Base-by-base conservation (phyloP, 1,140 invertebrate genomes). In the Melanaphis sacchari region DNA sequence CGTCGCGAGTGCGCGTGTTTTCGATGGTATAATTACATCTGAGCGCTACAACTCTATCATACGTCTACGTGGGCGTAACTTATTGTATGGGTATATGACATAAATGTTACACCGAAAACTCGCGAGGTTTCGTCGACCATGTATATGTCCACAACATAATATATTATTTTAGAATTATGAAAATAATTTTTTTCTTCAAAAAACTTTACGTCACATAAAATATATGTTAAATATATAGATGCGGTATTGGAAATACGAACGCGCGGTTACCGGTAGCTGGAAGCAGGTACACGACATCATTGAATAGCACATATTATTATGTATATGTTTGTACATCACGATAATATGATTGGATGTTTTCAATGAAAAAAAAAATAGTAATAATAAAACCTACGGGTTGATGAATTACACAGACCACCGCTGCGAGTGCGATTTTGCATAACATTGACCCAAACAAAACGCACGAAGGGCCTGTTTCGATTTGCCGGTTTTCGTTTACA, bases 391-490 rank as follows among this genome's bases (percentile, higher is more conserved):
- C 91, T 31, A 52, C 36, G 38, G 46, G 91, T 1, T 93, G 91
- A 85, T 54, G 81, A 85, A 93, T 93, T 54, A 93, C 81, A 38
- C 40, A 36, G 36, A 38, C 81, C 91, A 43, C 43, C 46, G 81
- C 9, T 41, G 46, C n/a, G 81, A 31, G 46, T 22, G n/a, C 22
- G 31, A 54, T 93, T 93, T 93, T 52, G 91, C 81, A 93, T 93
- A 93, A 92, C 82, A 92, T 93, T 85, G 81, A 93, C 91, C 81
- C 91, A 38, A 92, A 84, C 76, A 41, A 41, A 36, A 22, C 38
- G 90, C 40, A 24, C n/a, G 36, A 43, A n/a, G 76, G 43, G n/a
- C 41, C 22, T 40, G 76, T 54, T 36, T n/a, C 24, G 88, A 54
- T 54, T 54, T 40, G 91, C 21, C 36, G 43, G 81, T 93, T 85